These are phyloP conservation scores for Psilopsiagon aurifrons DNA, from an alignment of 2,113 vertebrate species.

Conservation along the genomic window DNA sequence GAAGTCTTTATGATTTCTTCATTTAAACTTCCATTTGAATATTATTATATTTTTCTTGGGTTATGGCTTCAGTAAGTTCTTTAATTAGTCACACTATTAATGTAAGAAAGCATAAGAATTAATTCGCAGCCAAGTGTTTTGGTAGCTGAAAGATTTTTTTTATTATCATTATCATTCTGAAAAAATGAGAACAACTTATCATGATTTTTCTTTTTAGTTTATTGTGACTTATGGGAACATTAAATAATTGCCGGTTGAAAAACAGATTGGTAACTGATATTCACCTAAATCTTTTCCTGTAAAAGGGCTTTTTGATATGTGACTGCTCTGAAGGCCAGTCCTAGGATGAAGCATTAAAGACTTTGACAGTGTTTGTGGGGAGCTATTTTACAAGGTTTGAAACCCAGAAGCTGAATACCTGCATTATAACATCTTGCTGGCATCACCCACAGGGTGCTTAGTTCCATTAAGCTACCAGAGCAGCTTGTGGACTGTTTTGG, in stretches of 20 bases:
- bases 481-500: neutral
- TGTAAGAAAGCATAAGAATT: neutral
- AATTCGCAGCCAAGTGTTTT: neutral
- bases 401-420: neutral
- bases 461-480: neutral
- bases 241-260: neutral
- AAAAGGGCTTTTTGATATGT: neutral
- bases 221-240: neutral
- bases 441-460: too few species aligned
- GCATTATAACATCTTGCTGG: neutral
- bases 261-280: neutral
- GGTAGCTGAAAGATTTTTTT: neutral
- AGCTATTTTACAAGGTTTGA: neutral
- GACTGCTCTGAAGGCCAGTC: neutral
- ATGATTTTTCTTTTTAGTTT: neutral
- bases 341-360: neutral
- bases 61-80: neutral
- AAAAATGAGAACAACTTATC: neutral
- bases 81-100: constrained; percentile 15
- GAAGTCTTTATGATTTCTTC: neutral
- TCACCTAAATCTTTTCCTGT: neutral
- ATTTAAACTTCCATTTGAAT: neutral
- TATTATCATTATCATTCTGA: neutral
- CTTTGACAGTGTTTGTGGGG: fast-evolving
- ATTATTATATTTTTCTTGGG: neutral